Conservation (phyloP, 2,888 invertebrate genomes). For the Thera obeliscata region DNA sequence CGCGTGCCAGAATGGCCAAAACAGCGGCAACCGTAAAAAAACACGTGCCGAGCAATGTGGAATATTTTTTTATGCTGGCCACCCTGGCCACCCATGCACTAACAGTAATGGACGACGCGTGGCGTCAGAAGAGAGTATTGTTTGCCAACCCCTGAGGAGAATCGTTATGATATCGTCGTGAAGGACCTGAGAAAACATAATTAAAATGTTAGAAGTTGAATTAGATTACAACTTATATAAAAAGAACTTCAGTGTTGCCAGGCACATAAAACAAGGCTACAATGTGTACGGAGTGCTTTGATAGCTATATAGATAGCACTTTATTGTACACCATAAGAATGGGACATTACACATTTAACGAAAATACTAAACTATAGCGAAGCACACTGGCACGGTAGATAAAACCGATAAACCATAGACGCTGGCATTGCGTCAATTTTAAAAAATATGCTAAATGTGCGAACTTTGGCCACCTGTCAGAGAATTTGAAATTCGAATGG, state of each 20-base stretch:
- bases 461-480: constrained; percentile 39
- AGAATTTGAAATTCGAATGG: constrained; percentile 61
- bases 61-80: constrained; percentile 59
- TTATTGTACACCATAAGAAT: no score
- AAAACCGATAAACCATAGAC: background rate
- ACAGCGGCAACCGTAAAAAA: constrained; percentile 27
- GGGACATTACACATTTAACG: no score
- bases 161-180: constrained; percentile 26
- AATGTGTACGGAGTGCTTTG: background rate
- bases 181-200: constrained; percentile 28
- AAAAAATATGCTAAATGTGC: constrained; percentile 38
- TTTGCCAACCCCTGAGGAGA: constrained; percentile 38
- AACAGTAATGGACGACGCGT: constrained; percentile 72
- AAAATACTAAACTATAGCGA: no score
- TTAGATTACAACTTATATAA: background rate
- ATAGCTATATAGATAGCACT: no score
- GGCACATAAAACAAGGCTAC: background rate
- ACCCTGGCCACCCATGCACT: constrained; percentile 43
- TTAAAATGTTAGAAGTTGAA: constrained; percentile 10
- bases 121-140: constrained; percentile 66
- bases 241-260: background rate
- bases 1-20: constrained; percentile 57
- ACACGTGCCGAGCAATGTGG: constrained; percentile 33
- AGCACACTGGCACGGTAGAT: no score
- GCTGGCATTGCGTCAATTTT: constrained; percentile 11